Conservation (phyloP, 2,888 invertebrate genomes). For the Unio pictorum region DNA sequence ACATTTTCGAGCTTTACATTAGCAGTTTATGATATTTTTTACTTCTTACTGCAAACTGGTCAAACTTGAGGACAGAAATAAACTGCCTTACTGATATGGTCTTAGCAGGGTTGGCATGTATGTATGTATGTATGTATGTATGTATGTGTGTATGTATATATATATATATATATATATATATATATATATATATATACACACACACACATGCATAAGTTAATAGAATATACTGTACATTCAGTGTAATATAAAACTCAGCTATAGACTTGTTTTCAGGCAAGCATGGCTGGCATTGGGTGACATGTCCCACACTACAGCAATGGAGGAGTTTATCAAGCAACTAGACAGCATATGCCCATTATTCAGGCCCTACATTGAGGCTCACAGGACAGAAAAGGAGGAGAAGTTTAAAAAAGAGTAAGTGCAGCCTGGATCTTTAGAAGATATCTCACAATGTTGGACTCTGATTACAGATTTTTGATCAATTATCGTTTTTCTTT, state of each 20-base stretch:
- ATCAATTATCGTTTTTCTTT: neutral
- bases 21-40: too few relatives aligned
- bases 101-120: too few relatives aligned
- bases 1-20: too few relatives aligned
- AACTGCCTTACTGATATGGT: too few relatives aligned
- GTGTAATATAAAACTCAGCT: neutral
- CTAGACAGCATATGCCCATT: conserved; percentile 90
- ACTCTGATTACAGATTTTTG: neutral
- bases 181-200: neutral
- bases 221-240: neutral
- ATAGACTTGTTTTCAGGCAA: conserved; percentile 73
- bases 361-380: conserved; percentile 92
- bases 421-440: conserved; percentile 45
- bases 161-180: neutral
- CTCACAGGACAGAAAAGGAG: conserved; percentile 89
- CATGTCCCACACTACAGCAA: conserved; percentile 88
- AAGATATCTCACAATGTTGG: neutral
- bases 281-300: conserved; percentile 95
- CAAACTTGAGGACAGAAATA: too few relatives aligned
- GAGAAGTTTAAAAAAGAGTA: conserved; percentile 81
- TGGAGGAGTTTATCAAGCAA: conserved; percentile 91
- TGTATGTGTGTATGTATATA: too few relatives aligned
- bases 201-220: neutral
- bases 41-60: too few relatives aligned
- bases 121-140: too few relatives aligned